A percentile compares a stretch with the other conserved stretches of the same genome.
Evolutionary conservation across 2,113 vertebrate genomes (phyloP).

Genomic region (Donacobius atricapilla): DNA sequence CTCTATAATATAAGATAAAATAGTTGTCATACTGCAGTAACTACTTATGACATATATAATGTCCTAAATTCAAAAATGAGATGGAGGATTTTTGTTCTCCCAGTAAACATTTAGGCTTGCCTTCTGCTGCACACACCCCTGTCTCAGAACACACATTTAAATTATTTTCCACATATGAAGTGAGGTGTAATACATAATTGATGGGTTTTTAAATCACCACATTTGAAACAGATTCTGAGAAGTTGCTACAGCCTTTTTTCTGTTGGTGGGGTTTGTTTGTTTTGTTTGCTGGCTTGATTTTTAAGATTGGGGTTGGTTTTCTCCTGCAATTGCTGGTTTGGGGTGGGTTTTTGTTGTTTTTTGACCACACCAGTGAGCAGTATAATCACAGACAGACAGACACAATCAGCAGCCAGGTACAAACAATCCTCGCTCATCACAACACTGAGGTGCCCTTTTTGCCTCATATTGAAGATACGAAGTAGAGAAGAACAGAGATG

Average conservation of each 20-base stretch:
- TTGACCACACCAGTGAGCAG: constrained; percentile 37
- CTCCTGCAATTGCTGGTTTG: neutral
- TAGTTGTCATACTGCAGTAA: constrained; percentile 75
- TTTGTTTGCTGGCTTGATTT: neutral
- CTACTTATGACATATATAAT: constrained; percentile 77
- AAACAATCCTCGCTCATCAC: neutral
- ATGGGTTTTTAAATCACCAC: constrained; percentile 46
- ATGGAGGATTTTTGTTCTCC: constrained; percentile 66
- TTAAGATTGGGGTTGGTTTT: neutral
- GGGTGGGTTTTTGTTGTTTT: neutral
- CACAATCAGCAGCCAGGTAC: constrained; percentile 2
- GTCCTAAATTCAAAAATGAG: constrained; percentile 80
- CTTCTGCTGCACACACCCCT: constrained; percentile 45
- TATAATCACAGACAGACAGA: neutral
- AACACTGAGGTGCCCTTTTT: constrained; percentile 7
- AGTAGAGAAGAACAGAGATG: constrained; percentile 7
- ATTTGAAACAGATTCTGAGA: constrained; percentile 39
- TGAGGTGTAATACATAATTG: constrained; percentile 59
- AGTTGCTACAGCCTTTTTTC: constrained; percentile 7
- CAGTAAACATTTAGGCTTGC: constrained; percentile 69
- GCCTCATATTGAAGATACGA: constrained; percentile 28
- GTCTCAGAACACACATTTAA: constrained; percentile 50
- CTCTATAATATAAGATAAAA: constrained; percentile 76
- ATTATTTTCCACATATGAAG: constrained; percentile 52
- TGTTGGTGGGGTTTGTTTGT: neutral